Conservation (phyloP, 2,888 invertebrate genomes). For the Chrysolina oricalcia region DNA sequence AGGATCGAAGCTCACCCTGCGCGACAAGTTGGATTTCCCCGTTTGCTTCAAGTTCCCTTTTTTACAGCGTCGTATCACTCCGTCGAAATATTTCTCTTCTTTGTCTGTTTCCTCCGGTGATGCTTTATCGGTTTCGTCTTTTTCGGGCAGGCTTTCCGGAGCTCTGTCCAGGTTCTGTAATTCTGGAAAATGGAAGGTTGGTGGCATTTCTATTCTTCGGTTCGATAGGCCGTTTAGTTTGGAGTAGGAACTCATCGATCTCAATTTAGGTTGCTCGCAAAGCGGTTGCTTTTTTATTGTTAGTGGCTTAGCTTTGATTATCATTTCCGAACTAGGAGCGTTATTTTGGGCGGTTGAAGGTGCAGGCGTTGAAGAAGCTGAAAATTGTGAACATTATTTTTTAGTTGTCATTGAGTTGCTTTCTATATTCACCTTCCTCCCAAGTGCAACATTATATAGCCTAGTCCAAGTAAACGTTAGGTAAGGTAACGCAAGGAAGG, state of each 20-base stretch:
- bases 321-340: slow-evolving; percentile 61
- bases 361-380: slow-evolving; percentile 40
- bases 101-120: slow-evolving; percentile 56
- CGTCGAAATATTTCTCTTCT: slow-evolving; percentile 69
- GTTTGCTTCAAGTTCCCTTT: slow-evolving; percentile 87
- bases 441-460: too few relatives aligned
- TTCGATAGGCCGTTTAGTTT: slow-evolving; percentile 79
- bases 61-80: slow-evolving; percentile 80
- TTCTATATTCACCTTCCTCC: too few relatives aligned
- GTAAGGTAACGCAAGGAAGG: too few relatives aligned
- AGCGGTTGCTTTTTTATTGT: slow-evolving; percentile 89
- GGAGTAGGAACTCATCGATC: slow-evolving; percentile 73
- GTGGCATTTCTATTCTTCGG: slow-evolving; percentile 87
- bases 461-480: too few relatives aligned
- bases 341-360: slow-evolving; percentile 67
- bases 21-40: slow-evolving; percentile 79
- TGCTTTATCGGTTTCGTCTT: slow-evolving; percentile 62
- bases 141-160: slow-evolving; percentile 57
- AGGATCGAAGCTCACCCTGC: slow-evolving; percentile 97
- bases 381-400: slow-evolving; percentile 28
- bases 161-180: slow-evolving; percentile 76
- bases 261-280: slow-evolving; percentile 85
- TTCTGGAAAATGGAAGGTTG: slow-evolving; percentile 86
- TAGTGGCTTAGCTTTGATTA: slow-evolving; percentile 87
- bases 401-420: neutral